Conservation (phyloP, 2,888 invertebrate genomes). For the Andrena chrysosceles region DNA sequence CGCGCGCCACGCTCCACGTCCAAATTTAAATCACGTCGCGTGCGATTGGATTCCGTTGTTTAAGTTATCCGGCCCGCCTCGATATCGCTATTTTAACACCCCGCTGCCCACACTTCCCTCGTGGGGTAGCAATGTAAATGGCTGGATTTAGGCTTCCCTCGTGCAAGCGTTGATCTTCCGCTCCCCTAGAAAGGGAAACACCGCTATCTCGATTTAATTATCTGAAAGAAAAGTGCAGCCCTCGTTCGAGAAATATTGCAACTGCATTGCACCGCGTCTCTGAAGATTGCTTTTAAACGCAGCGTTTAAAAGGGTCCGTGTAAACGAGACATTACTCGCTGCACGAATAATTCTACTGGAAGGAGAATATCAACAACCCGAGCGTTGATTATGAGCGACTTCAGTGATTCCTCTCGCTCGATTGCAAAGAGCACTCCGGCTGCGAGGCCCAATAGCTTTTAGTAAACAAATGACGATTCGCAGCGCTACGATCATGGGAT, state of each 20-base stretch:
- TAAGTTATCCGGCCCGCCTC: slow-evolving; percentile 34
- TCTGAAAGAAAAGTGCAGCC: neutral
- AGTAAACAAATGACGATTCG: slow-evolving; percentile 17
- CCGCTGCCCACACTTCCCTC: neutral
- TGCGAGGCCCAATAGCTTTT: neutral
- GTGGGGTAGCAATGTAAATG: neutral
- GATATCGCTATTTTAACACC: slow-evolving; percentile 12
- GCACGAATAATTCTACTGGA: neutral
- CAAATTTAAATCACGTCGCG: slow-evolving; percentile 56
- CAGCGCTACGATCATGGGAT: neutral
- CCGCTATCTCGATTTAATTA: neutral
- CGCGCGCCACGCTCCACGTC: slow-evolving; percentile 32
- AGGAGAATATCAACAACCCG: neutral
- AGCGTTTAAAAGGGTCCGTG: too few species aligned
- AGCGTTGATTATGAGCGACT: neutral
- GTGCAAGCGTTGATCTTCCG: neutral
- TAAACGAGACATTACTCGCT: neutral
- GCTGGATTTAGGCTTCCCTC: neutral
- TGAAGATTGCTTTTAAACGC: too few species aligned
- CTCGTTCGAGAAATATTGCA: neutral
- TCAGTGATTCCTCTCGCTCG: slow-evolving; percentile 2
- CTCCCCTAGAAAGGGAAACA: neutral
- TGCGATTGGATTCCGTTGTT: slow-evolving; percentile 55
- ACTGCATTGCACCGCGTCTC: neutral
- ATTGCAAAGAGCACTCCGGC: neutral